These are phyloP conservation scores for Margarornis squamiger DNA, from an alignment of 2,797 vertebrate species.

Conservation along the genomic window DNA sequence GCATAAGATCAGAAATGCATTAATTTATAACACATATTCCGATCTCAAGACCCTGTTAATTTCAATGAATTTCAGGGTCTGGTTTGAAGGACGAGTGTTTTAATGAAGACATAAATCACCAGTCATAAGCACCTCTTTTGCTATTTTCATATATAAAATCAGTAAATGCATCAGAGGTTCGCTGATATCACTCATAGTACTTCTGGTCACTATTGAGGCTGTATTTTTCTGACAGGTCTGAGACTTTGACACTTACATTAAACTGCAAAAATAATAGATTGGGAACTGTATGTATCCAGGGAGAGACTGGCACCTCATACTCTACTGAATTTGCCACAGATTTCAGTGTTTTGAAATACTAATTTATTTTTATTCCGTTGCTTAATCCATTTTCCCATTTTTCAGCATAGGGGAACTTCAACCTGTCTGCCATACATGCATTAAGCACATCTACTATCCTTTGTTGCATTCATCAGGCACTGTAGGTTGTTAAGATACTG, in stretches of 20 bases:
- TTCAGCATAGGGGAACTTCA: conserved; percentile 4
- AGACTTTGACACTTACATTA: neutral
- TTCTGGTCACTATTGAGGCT: neutral
- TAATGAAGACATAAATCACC: conserved; percentile 50
- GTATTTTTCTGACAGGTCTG: neutral
- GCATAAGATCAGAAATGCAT: neutral
- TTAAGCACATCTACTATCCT: conserved; percentile 35
- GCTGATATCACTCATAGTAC: neutral
- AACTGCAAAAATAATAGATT: neutral
- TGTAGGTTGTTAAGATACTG: neutral
- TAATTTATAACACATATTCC: conserved; percentile 27
- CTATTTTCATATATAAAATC: neutral
- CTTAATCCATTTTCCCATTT: conserved; percentile 14
- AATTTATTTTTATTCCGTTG: conserved; percentile 15
- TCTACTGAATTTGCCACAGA: neutral
- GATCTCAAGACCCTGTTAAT: conserved; percentile 50
- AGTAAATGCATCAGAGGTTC: neutral
- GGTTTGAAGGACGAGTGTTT: conserved; percentile 37
- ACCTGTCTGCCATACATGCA: neutral
- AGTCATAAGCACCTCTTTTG: conserved; percentile 9
- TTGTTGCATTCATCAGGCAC: neutral
- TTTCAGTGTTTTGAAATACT: conserved; percentile 47
- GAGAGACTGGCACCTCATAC: neutral
- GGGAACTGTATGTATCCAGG: neutral
- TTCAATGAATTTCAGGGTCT: conserved; percentile 28